These are phyloP conservation scores for Myzus persicae DNA, from an alignment of 1,140 invertebrate genomes.

Conservation along the genomic window DNA sequence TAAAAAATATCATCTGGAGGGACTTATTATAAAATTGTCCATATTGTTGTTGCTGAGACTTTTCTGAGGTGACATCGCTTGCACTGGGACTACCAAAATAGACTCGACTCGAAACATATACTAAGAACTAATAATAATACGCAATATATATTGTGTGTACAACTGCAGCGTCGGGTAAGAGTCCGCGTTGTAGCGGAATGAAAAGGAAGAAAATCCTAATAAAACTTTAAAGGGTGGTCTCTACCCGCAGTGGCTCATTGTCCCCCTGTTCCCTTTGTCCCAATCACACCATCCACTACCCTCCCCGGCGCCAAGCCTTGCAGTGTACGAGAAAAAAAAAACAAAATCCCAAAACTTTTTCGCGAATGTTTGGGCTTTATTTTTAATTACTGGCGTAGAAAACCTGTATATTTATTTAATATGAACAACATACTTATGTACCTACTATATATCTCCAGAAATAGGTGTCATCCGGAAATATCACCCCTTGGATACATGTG, in stretches of 20 bases:
- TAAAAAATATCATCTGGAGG: no score
- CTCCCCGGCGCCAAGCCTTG: neutral
- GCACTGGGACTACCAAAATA: neutral
- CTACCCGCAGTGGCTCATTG: neutral
- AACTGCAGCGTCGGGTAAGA: neutral
- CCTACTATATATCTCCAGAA: no score
- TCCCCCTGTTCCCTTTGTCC: neutral
- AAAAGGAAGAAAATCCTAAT: conserved; percentile 49
- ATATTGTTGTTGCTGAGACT: neutral
- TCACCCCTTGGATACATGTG: no score
- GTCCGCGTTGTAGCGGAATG: neutral
- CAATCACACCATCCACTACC: neutral
- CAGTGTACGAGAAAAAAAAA: no score
- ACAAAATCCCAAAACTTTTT: no score
- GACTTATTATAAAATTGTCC: neutral
- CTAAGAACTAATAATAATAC: no score
- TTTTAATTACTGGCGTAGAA: no score
- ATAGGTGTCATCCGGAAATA: no score
- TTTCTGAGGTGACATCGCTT: no score
- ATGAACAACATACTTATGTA: no score
- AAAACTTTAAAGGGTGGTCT: conserved; percentile 34
- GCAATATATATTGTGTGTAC: neutral
- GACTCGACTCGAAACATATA: neutral
- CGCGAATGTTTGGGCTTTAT: no score
- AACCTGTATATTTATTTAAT: no score